Conservation (phyloP, 1,140 invertebrate species). For the Drosophila ambigua region DNA sequence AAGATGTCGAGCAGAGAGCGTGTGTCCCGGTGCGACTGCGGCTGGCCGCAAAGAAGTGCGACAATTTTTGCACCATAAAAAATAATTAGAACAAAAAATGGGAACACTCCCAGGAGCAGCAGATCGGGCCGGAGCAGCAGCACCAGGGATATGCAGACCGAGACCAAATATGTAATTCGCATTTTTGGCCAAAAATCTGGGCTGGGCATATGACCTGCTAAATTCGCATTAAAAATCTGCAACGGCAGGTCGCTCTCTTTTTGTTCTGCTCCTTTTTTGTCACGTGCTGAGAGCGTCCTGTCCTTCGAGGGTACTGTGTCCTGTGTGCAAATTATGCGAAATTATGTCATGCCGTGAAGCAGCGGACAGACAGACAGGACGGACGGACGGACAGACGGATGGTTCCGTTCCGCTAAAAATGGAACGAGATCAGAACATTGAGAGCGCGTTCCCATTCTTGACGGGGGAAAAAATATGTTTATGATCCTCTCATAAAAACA, state of each 20-base stretch:
- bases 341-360: constrained; percentile 73
- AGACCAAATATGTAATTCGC: constrained; percentile 9
- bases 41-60: constrained; percentile 72
- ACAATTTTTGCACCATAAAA: constrained; percentile 80
- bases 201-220: constrained; percentile 49
- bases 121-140: background rate
- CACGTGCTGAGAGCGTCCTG: constrained; percentile 64
- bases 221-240: constrained; percentile 71
- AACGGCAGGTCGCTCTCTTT: constrained; percentile 48
- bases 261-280: constrained; percentile 58
- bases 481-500: constrained; percentile 70
- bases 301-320: constrained; percentile 44
- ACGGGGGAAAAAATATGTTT: constrained; percentile 58
- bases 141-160: constrained; percentile 22
- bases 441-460: constrained; percentile 76
- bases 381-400: constrained; percentile 4
- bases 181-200: constrained; percentile 24
- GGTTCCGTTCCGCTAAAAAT: constrained; percentile 55
- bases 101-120: constrained; percentile 28
- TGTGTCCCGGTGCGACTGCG: constrained; percentile 26
- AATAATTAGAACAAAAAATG: constrained; percentile 82
- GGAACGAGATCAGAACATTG: constrained; percentile 80
- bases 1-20: constrained; percentile 12
- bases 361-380: constrained; percentile 4
- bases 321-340: constrained; percentile 69